Conservation (phyloP, 2,888 invertebrate species). For the Xestia xanthographa region DNA sequence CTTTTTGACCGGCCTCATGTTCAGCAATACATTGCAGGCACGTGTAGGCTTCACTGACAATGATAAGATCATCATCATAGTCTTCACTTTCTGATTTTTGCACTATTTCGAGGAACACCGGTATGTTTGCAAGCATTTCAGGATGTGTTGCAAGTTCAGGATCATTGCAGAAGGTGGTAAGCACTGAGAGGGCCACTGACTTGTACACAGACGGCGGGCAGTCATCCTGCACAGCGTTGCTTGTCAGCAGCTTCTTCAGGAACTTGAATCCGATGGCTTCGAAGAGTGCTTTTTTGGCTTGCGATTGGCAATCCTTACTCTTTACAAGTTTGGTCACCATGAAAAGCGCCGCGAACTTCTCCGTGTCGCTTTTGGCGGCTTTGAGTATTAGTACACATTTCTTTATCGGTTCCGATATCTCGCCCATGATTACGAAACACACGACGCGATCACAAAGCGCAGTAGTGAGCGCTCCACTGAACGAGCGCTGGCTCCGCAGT, state of each 20-base stretch:
- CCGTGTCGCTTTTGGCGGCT: constrained; percentile 95
- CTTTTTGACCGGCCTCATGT: constrained; percentile 94
- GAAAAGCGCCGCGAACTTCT: constrained; percentile 97
- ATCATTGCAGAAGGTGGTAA: constrained; percentile 96
- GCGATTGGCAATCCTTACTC: constrained; percentile 94
- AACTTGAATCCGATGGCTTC: constrained; percentile 97
- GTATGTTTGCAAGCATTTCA: constrained; percentile 95
- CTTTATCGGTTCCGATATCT: constrained; percentile 95
- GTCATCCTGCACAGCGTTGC: constrained; percentile 95
- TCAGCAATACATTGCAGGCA: constrained; percentile 95
- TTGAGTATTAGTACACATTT: constrained; percentile 96
- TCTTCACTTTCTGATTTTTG: constrained; percentile 96
- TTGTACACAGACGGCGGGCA: constrained; percentile 97
- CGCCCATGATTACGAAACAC: constrained; percentile 88
- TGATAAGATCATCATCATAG: constrained; percentile 96
- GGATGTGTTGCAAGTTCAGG: constrained; percentile 95
- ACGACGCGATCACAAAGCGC: constrained; percentile 84
- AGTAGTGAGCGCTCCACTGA: constrained; percentile 88
- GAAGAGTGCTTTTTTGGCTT: constrained; percentile 95
- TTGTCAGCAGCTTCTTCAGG: constrained; percentile 94
- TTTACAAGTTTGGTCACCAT: constrained; percentile 97
- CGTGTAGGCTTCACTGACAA: constrained; percentile 96
- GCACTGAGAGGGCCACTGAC: constrained; percentile 96
- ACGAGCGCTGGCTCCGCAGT: constrained; percentile 81
- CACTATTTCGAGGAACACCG: constrained; percentile 95